Conservation (phyloP, 2,888 invertebrate species). For the Acrobasis suavella region DNA sequence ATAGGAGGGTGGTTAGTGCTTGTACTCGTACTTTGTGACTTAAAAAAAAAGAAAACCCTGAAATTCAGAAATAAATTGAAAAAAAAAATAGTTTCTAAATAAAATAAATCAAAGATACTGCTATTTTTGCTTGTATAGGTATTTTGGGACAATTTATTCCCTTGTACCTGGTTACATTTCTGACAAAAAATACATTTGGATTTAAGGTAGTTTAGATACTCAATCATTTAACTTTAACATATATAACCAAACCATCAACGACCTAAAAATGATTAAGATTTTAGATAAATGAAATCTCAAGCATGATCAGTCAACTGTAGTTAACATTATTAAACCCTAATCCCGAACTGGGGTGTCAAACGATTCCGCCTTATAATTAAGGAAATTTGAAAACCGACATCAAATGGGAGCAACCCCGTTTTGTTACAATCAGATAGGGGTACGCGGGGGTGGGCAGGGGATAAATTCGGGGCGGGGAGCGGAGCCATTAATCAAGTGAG, state of each 20-base stretch:
- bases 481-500: constrained; percentile 67
- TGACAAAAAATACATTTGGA: too few relatives aligned
- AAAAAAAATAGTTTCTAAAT: too few relatives aligned
- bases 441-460: constrained; percentile 20
- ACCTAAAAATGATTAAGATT: constrained; percentile 26
- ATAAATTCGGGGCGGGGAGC: constrained; percentile 27
- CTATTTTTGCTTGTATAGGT: too few relatives aligned
- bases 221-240: too few relatives aligned
- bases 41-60: too few relatives aligned
- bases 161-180: too few relatives aligned
- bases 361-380: constrained; percentile 70
- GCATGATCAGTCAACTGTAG: constrained; percentile 34
- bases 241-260: constrained; percentile 10
- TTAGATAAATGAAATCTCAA: constrained; percentile 30
- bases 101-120: too few relatives aligned
- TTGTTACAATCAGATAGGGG: constrained; percentile 47
- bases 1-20: too few relatives aligned
- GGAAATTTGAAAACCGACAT: constrained; percentile 74
- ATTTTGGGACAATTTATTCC: too few relatives aligned
- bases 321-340: constrained; percentile 34
- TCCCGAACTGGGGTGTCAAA: constrained; percentile 51
- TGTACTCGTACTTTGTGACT: too few relatives aligned
- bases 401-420: constrained; percentile 36
- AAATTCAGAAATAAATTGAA: too few relatives aligned
- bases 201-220: too few relatives aligned